Evolutionary conservation across 1,140 invertebrate species (phyloP).

Genomic region (Drosophila kohkoa): DNA sequence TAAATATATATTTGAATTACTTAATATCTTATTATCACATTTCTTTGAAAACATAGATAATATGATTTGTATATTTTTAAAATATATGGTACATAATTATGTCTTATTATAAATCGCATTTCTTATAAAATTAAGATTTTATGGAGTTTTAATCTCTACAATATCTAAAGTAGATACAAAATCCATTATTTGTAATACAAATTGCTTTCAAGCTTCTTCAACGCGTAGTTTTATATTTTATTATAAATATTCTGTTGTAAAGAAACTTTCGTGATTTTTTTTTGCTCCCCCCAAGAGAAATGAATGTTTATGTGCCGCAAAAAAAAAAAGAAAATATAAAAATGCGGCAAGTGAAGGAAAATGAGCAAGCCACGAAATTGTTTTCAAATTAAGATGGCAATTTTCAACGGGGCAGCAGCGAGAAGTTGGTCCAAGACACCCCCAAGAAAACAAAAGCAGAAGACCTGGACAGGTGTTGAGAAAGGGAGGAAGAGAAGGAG

Average conservation of each 20-base stretch:
- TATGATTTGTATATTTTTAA: too few species aligned
- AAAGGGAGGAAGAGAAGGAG: neutral
- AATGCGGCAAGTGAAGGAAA: slow-evolving; percentile 22
- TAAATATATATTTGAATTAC: too few species aligned
- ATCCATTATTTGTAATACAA: neutral
- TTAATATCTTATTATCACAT: too few species aligned
- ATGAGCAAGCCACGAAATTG: slow-evolving; percentile 40
- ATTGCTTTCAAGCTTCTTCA: neutral
- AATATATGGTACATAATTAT: too few species aligned
- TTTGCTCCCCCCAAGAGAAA: slow-evolving; percentile 38
- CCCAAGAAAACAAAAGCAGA: slow-evolving; percentile 17
- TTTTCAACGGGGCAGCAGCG: slow-evolving; percentile 29
- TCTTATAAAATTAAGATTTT: too few species aligned
- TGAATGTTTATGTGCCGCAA: slow-evolving; percentile 49
- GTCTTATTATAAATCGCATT: too few species aligned
- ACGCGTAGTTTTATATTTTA: slow-evolving; percentile 7
- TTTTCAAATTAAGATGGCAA: slow-evolving; percentile 75
- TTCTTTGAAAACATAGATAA: too few species aligned
- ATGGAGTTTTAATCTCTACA: too few species aligned
- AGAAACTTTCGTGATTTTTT: neutral
- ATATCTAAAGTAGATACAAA: too few species aligned
- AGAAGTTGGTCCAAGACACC: slow-evolving; percentile 5
- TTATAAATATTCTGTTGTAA: slow-evolving; percentile 15
- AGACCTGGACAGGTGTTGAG: slow-evolving; percentile 26
- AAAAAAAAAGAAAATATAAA: slow-evolving; percentile 41